These are phyloP conservation scores for Montifringilla adamsi DNA, from an alignment of 2,113 vertebrate genomes.

Conservation along the genomic window DNA sequence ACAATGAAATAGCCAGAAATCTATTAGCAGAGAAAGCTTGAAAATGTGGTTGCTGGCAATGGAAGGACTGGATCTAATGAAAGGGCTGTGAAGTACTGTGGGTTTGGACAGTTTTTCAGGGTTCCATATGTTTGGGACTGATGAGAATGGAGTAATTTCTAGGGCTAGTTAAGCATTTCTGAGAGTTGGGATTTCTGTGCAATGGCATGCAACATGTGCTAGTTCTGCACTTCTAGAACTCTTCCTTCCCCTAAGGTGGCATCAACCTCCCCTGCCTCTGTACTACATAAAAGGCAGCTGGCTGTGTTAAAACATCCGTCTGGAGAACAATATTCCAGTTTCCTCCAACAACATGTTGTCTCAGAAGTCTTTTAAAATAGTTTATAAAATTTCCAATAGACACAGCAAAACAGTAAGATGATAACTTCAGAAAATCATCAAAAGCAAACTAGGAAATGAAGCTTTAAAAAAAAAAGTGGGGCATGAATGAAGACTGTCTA, in stretches of 20 bases:
- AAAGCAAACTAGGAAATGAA: slow-evolving; percentile 35
- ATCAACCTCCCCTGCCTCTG: not conserved
- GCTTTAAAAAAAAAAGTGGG: not conserved
- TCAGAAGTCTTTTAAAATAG: slow-evolving; percentile 39
- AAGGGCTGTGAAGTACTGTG: not conserved
- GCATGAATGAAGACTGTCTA: not conserved
- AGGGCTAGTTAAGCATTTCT: not conserved
- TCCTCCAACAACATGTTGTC: not conserved
- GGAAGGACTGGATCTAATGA: not conserved
- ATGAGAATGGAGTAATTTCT: not conserved
- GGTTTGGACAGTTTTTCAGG: not conserved
- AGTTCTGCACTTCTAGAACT: not conserved
- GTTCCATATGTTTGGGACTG: not conserved
- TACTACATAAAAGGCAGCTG: slow-evolving; percentile 20
- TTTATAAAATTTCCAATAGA: slow-evolving; percentile 45
- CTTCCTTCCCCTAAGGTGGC: not conserved
- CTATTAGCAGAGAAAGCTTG: not conserved
- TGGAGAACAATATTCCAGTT: slow-evolving; percentile 54
- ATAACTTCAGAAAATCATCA: slow-evolving; percentile 21
- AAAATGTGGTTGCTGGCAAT: not conserved
- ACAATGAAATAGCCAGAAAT: not conserved
- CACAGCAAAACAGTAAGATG: slow-evolving; percentile 1
- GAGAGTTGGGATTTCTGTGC: not conserved
- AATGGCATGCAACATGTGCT: not conserved
- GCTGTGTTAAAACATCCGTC: slow-evolving; percentile 31